Percentiles rank a stretch among this genome's conserved stretches.
These are phyloP conservation scores for Cataglyphis altisquamis DNA, from an alignment of 2,888 invertebrate genomes.

Conservation along the genomic window DNA sequence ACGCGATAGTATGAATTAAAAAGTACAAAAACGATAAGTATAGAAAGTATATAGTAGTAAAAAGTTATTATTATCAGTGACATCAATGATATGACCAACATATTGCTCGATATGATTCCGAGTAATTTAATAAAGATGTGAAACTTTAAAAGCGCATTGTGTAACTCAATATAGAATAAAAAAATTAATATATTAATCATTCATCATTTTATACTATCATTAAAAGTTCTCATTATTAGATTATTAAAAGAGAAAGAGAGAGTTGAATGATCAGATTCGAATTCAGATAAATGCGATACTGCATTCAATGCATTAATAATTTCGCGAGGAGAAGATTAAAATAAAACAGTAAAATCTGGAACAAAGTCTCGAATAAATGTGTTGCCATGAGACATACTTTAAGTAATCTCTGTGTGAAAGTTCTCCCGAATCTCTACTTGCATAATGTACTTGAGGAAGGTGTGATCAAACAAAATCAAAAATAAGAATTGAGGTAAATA, in stretches of 20 bases:
- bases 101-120: background rate
- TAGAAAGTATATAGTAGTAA: background rate
- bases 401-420: slow-evolving; percentile 15
- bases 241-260: background rate
- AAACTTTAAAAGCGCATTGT: background rate
- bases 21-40: background rate
- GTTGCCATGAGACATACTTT: slow-evolving; percentile 33
- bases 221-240: background rate
- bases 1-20: slow-evolving; percentile 2
- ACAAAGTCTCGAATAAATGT: slow-evolving; percentile 10
- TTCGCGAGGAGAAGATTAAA: slow-evolving; percentile 10
- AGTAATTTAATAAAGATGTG: background rate
- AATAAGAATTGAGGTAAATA: background rate
- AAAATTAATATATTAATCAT: background rate
- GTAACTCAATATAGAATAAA: background rate
- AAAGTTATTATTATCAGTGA: slow-evolving; percentile 29
- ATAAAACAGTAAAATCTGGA: slow-evolving; percentile 14
- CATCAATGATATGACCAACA: background rate
- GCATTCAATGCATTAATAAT: background rate
- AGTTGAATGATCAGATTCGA: background rate
- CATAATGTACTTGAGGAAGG: background rate
- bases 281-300: slow-evolving; percentile 1
- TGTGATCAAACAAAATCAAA: background rate
- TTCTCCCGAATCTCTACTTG: slow-evolving; percentile 15
- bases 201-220: background rate